Evolutionary conservation across 2,113 vertebrate genomes (phyloP).

Genomic region (Globicephala melas): DNA sequence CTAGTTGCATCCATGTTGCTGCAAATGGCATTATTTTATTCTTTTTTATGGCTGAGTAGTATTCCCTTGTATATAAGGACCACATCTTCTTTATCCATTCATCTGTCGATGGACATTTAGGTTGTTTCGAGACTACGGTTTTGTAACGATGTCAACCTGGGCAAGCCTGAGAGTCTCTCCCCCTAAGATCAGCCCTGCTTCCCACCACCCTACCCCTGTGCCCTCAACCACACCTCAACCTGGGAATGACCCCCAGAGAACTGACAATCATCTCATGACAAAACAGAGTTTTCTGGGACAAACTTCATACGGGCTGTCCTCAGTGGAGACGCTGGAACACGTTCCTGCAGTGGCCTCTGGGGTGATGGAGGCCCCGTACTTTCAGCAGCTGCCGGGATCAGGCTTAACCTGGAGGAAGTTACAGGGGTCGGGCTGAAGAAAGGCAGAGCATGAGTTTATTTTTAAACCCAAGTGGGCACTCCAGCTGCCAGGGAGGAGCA

Average conservation of each 20-base stretch:
- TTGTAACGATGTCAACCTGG: too few species aligned
- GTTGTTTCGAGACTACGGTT: not conserved
- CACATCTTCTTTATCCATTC: not conserved
- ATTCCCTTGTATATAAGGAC: not conserved
- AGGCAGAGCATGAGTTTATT: conserved; percentile 53
- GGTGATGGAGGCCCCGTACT: not conserved
- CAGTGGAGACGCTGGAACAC: not conserved
- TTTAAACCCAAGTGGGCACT: conserved; percentile 70
- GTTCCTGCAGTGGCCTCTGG: not conserved
- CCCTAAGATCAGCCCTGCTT: not conserved
- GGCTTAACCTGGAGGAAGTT: not conserved
- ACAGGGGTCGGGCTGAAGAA: conserved; percentile 27
- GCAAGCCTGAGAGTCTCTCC: not conserved
- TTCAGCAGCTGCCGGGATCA: not conserved
- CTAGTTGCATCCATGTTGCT: too few species aligned
- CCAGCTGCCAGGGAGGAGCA: conserved; percentile 45
- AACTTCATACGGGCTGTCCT: not conserved
- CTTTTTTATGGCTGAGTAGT: not conserved
- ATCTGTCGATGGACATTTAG: not conserved
- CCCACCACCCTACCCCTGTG: not conserved
- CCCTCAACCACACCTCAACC: not conserved
- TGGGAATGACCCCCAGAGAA: not conserved
- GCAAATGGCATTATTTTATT: too few species aligned
- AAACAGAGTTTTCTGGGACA: not conserved
- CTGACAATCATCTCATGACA: not conserved